Evolutionary conservation across 2,797 vertebrate genomes (phyloP), one percentile per base, ranked within the genome.

Genomic region (Chaenodraco wilsoni): DNA sequence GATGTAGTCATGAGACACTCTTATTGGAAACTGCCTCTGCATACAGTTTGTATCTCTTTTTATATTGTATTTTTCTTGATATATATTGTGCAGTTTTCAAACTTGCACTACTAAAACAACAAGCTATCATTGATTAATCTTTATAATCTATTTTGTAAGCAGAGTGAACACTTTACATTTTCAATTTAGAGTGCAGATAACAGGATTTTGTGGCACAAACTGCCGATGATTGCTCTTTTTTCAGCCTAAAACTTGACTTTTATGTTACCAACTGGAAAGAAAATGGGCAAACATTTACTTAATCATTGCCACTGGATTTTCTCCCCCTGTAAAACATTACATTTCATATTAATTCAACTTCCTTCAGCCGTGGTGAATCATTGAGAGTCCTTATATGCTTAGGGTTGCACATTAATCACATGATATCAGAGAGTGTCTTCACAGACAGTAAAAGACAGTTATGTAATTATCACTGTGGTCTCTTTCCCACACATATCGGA

Each of bases 341-440:
- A 16, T 3, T 44, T 52, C 0, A 2, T 9, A 19, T 13, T 2
- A 41, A 2, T n/a, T 11, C 0, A 21, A 17, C 51, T 10, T 16
- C 48, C 16, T 70, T 44, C 23, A 33, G 45, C 21, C 17, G 2
- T 4, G 8, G 15, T 17, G 1, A 21, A 27, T 19, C 37, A 50
- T 3, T n/a, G 51, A 27, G 0, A 43, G 4, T 48, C 49, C 44
- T n/a, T 11, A 15, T 12, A 3, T 8, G 7, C 9, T 21, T 3
- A n/a, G 6, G 16, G 41, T 23, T 31, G 46, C 9, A 51, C 13
- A 40, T 27, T 12, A 8, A 45, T 50, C 13, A 17, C 3, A 43
- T 23, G 33, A 46, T 3, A 13, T 21, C 2, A 71, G 17, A 16
- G 3, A 45, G 44, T 17, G 12, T 40, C 59, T 50, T 21, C 14